Percentiles rank a stretch among this genome's conserved stretches.
Conservation (phyloP, 2,888 invertebrate genomes). For the Marronus borbonicus region DNA sequence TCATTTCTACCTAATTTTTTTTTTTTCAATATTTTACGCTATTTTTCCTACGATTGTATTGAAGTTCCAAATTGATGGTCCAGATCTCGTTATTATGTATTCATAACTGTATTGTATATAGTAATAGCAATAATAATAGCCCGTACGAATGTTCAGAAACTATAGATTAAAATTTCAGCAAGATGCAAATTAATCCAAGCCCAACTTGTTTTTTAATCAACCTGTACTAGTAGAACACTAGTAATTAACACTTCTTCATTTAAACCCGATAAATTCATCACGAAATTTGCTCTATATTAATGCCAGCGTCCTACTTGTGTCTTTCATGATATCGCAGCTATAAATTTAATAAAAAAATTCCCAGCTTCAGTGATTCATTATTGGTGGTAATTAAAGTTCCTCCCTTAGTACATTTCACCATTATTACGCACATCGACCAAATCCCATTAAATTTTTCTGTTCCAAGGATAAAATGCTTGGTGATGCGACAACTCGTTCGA, state of each 20-base stretch:
- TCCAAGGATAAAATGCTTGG: not conserved
- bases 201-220: no score
- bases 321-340: slow-evolving; percentile 11
- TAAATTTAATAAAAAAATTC: slow-evolving; percentile 44
- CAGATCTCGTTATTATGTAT: no score
- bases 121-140: no score
- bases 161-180: no score
- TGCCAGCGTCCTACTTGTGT: not conserved
- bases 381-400: slow-evolving; percentile 36
- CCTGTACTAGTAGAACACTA: not conserved
- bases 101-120: no score
- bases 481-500: not conserved
- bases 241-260: not conserved
- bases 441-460: slow-evolving; percentile 37
- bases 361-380: slow-evolving; percentile 34
- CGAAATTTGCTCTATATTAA: not conserved
- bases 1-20: no score
- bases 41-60: no score
- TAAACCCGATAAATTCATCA: not conserved
- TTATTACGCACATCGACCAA: slow-evolving; percentile 20
- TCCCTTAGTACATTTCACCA: slow-evolving; percentile 26
- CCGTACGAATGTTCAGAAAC: no score
- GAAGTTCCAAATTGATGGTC: no score
- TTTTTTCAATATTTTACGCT: no score
- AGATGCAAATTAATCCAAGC: no score